phyloP scores from a whole-genome alignment of 2,888 invertebrate genomes.

The Catocala fraxini region DNA sequence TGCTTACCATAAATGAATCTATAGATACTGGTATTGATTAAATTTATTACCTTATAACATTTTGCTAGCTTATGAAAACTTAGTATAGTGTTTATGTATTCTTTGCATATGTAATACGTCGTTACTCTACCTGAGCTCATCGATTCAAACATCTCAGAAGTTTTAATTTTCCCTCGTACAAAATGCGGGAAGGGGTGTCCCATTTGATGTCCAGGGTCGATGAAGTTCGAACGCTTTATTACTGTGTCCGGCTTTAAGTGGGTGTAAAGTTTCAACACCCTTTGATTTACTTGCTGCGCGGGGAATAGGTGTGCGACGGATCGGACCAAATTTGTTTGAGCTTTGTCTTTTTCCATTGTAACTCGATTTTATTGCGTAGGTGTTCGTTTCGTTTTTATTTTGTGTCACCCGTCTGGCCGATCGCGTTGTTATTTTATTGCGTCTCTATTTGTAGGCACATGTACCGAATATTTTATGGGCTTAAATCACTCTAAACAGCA shows the following conservation, averaged over 20 bases:
- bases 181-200: conserved; percentile 81
- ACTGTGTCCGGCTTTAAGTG: conserved; percentile 88
- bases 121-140: conserved; percentile 47
- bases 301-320: conserved; percentile 77
- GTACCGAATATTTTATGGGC: conserved; percentile 48
- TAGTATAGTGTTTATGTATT: no score
- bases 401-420: conserved; percentile 30
- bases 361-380: conserved; percentile 60
- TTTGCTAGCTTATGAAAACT: no score
- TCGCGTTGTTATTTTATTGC: conserved; percentile 32
- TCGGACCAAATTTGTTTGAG: conserved; percentile 74
- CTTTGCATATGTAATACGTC: background rate
- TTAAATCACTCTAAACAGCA: conserved; percentile 56
- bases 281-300: conserved; percentile 86
- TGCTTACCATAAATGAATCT: conserved; percentile 18
- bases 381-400: conserved; percentile 59
- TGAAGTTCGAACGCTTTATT: conserved; percentile 87
- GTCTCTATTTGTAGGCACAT: conserved; percentile 16
- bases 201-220: conserved; percentile 85
- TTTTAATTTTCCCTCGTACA: conserved; percentile 81
- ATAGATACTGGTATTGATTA: background rate
- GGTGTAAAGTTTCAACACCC: conserved; percentile 88
- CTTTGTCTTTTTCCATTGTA: conserved; percentile 70
- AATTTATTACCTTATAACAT: no score
- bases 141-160: conserved; percentile 68